A percentile compares a stretch with the other conserved stretches of the same genome.
phyloP scores from a whole-genome alignment of 37 sponge, comb jelly and placozoan genomes.

The Beroe forskalii region DNA sequence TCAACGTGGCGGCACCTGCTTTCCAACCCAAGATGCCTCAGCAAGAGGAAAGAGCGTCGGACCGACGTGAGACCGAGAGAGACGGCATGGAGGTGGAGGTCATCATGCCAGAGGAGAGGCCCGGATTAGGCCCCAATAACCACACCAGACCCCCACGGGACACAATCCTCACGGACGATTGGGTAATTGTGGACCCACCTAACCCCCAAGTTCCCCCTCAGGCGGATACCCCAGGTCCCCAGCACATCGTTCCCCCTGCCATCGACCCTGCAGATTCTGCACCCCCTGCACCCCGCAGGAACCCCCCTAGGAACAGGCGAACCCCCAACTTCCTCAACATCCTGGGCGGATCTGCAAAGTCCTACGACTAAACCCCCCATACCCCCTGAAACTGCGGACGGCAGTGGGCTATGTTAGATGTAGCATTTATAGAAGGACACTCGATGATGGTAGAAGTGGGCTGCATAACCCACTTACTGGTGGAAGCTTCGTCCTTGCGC shows the following conservation, averaged over 20 bases:
- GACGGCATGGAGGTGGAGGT: slow-evolving; percentile 59
- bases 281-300: slow-evolving; percentile 17
- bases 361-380: not conserved
- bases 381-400: not conserved
- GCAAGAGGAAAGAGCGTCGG: not conserved
- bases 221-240: not conserved
- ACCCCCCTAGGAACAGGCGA: not conserved
- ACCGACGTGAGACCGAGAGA: not conserved
- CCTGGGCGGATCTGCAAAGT: not conserved
- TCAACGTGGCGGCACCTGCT: not conserved
- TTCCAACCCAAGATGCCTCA: not conserved
- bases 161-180: not conserved
- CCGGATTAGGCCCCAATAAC: not conserved
- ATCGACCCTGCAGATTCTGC: slow-evolving; percentile 12
- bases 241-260: not conserved
- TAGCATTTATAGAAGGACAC: no score
- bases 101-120: not conserved
- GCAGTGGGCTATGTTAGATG: not conserved
- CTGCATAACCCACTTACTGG: no score
- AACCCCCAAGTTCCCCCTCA: not conserved
- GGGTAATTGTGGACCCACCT: not conserved
- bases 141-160: not conserved
- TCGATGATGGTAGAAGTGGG: no score
- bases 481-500: slow-evolving; percentile 58
- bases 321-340: not conserved